Evolutionary conservation across 2,888 invertebrate genomes (phyloP).

Genomic region (Poecilus cupreus): DNA sequence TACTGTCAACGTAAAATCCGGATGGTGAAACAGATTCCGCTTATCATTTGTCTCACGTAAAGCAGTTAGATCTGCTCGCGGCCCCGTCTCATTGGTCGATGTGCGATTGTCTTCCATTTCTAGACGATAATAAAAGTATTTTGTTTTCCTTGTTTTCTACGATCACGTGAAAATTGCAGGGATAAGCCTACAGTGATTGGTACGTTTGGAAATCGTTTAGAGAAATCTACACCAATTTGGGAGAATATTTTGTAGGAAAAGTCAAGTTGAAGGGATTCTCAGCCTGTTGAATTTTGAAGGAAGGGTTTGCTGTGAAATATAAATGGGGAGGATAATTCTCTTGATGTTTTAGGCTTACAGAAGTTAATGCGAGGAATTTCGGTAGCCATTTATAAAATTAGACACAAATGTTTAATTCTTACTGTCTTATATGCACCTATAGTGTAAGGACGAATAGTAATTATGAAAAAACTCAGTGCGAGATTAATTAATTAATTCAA

Average conservation of each 20-base stretch:
- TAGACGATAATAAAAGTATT: conserved; percentile 43
- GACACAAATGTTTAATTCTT: neutral
- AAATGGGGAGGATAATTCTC: conserved; percentile 1
- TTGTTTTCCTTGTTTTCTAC: conserved; percentile 8
- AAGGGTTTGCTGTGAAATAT: conserved; percentile 7
- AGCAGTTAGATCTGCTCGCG: neutral
- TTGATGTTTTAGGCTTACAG: neutral
- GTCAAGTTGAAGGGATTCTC: conserved; percentile 11
- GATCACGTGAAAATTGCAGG: conserved; percentile 22
- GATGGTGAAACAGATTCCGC: neutral
- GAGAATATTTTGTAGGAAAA: neutral
- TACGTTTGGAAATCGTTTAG: neutral
- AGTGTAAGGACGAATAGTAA: too few relatives aligned
- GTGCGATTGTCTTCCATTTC: conserved; percentile 45
- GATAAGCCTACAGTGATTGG: conserved; percentile 44
- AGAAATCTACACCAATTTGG: conserved; percentile 24
- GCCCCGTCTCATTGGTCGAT: conserved; percentile 17
- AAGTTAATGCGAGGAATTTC: neutral
- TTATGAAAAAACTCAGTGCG: too few relatives aligned
- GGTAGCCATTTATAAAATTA: neutral
- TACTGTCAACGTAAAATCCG: conserved; percentile 29
- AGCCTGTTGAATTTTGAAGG: conserved; percentile 27
- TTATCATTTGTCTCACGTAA: conserved; percentile 45
- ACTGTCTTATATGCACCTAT: neutral
- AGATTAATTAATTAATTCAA: too few relatives aligned